phyloP scores from a whole-genome alignment of 2,888 invertebrate genomes.

The Eupithecia exiguata region DNA sequence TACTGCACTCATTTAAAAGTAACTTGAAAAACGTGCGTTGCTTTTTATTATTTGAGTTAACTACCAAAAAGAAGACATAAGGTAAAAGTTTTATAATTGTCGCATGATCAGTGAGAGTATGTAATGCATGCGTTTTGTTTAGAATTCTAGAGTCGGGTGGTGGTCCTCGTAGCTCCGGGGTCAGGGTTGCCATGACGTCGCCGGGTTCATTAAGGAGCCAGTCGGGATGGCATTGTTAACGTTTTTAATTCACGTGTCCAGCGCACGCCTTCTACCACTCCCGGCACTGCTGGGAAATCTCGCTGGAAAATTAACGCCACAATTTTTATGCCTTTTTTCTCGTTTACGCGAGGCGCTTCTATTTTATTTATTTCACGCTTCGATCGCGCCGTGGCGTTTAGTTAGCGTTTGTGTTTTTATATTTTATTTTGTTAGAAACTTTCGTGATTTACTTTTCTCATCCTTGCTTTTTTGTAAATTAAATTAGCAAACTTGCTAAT shows the following conservation, averaged over 20 bases:
- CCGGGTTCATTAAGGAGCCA: conserved; percentile 76
- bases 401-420: conserved; percentile 64
- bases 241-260: conserved; percentile 83
- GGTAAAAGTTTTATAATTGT: conserved; percentile 16
- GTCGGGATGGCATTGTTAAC: conserved; percentile 78
- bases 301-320: conserved; percentile 82
- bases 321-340: conserved; percentile 73
- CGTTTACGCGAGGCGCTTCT: conserved; percentile 72
- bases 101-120: conserved; percentile 41
- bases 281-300: conserved; percentile 79
- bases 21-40: background rate
- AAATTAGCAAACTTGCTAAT: conserved; percentile 25
- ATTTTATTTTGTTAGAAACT: conserved; percentile 62
- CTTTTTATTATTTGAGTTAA: background rate
- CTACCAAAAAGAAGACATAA: background rate
- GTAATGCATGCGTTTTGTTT: conserved; percentile 49
- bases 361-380: conserved; percentile 81
- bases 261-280: conserved; percentile 70
- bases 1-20: background rate
- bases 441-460: conserved; percentile 54
- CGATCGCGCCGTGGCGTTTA: conserved; percentile 74
- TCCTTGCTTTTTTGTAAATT: conserved; percentile 40
- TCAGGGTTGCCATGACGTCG: conserved; percentile 53
- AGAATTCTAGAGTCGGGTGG: conserved; percentile 38
- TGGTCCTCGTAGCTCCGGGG: conserved; percentile 38